phyloP scores from a whole-genome alignment of 2,113 vertebrate species.

The Agapornis roseicollis region DNA sequence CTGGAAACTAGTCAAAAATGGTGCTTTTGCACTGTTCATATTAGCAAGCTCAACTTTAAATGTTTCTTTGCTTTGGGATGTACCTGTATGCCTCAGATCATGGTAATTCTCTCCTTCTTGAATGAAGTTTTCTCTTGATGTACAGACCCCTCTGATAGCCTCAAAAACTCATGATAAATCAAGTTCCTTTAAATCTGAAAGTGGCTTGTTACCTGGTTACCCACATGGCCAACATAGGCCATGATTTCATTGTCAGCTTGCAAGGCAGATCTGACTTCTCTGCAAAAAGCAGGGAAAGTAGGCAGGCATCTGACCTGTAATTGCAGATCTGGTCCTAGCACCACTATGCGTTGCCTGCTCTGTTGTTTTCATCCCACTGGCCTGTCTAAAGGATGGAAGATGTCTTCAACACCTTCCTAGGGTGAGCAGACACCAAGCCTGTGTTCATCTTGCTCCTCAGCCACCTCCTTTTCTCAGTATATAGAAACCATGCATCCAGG shows the following conservation, averaged over 20 bases:
- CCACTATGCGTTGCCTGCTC: background rate
- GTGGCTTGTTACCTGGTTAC: background rate
- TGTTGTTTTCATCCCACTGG: background rate
- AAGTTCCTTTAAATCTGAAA: background rate
- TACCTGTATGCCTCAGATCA: background rate
- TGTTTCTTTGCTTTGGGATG: background rate
- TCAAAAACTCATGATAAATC: background rate
- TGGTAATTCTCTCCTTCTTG: background rate
- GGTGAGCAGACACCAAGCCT: background rate
- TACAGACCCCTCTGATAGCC: background rate
- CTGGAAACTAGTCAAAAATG: background rate
- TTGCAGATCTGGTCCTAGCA: background rate
- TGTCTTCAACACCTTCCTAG: background rate
- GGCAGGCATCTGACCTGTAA: background rate
- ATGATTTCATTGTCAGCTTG: background rate
- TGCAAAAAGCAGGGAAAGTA: background rate
- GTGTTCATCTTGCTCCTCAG: background rate
- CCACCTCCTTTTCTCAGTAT: background rate
- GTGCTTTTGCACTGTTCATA: background rate
- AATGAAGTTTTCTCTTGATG: background rate
- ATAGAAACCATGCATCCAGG: background rate
- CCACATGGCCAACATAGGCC: background rate
- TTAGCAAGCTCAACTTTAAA: background rate
- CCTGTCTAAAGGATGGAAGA: background rate
- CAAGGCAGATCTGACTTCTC: background rate